Base-by-base conservation (phyloP, 1,140 invertebrate species). In the Drosophila triauraria region DNA sequence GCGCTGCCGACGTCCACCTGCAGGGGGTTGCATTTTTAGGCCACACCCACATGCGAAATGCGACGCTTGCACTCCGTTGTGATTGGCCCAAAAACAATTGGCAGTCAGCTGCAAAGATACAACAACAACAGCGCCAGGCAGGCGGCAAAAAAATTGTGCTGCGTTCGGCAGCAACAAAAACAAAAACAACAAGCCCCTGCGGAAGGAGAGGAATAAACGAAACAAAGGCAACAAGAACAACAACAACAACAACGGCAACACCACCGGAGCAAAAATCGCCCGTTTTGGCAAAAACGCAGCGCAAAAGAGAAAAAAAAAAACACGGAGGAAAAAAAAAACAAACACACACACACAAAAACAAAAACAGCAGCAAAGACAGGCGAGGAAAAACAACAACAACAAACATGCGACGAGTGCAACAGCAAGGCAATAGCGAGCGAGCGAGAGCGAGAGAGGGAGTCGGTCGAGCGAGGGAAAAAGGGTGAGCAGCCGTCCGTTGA, bases 1-100 rank as follows among this genome's bases (percentile, higher is more conserved):
- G 80, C 82, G 50, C 59, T 56, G 40, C 53, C 47, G 38, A 58
- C 44, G 48, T 59, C 44, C 57, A 63, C 60, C 61, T 78, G 74
- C 80, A 78, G 88, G 88, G 91, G 90, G 91, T 87, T 92, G 90
- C 91, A 91, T 87, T 91, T 79, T 91, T 92, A 92, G 86, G 91
- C 91, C 90, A 91, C 91, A 91, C 91, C 91, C 90, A 91, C 86
- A 87, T 87, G 87, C 87, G 83, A 87, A 79, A 87, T 87, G 87
- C 87, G 83, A 87, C 82, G 90, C 86, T 65, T 91, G 90, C 90
- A 92, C 78, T 91, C 75, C 75, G 78, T 80, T 92, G 90, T 90
- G 86, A 92, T 92, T 92, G 91, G 91, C 91, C 91, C 79, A 91
- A 74, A 65, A 90, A 91, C 85, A 88, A 88, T 90, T 88, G 84